Evolutionary conservation across 30 jellyfish, hydroid and myxozoan genomes (phyloP).

Genomic region (Hydra vulgaris): DNA sequence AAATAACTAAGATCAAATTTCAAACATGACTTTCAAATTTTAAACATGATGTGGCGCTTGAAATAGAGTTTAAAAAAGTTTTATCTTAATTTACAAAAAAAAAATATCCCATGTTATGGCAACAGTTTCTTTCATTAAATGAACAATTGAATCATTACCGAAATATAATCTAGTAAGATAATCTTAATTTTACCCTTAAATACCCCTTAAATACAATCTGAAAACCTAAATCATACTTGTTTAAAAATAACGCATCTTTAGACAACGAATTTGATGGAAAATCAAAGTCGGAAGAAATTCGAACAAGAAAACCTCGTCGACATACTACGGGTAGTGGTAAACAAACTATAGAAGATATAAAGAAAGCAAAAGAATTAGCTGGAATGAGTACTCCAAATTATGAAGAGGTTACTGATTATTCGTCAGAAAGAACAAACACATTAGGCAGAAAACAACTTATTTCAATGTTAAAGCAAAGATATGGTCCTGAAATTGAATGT

Average conservation of each 20-base stretch:
- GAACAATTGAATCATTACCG: no score
- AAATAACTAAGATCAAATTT: no score
- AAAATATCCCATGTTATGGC: no score
- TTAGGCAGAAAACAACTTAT: conserved; percentile 76
- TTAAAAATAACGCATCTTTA: neutral
- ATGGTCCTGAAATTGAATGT: conserved; percentile 76
- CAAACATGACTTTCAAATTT: no score
- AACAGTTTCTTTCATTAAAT: no score
- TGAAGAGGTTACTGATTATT: conserved; percentile 20
- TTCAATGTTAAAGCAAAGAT: conserved; percentile 67
- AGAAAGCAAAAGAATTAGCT: conserved; percentile 48
- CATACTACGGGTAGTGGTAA: conserved; percentile 84
- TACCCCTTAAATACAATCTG: no score
- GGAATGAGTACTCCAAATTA: conserved; percentile 27
- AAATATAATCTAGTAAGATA: no score
- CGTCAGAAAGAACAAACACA: conserved; percentile 44
- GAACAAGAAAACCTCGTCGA: conserved; percentile 78
- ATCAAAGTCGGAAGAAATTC: conserved; percentile 28
- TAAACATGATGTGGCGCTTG: no score
- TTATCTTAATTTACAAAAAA: no score
- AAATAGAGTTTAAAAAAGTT: no score
- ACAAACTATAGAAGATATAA: conserved; percentile 71
- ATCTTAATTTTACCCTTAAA: no score
- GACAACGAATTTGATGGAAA: conserved; percentile 5
- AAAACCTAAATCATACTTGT: no score